Evolutionary conservation across 2,113 vertebrate genomes (phyloP).

Genomic region (Nipponia nippon): DNA sequence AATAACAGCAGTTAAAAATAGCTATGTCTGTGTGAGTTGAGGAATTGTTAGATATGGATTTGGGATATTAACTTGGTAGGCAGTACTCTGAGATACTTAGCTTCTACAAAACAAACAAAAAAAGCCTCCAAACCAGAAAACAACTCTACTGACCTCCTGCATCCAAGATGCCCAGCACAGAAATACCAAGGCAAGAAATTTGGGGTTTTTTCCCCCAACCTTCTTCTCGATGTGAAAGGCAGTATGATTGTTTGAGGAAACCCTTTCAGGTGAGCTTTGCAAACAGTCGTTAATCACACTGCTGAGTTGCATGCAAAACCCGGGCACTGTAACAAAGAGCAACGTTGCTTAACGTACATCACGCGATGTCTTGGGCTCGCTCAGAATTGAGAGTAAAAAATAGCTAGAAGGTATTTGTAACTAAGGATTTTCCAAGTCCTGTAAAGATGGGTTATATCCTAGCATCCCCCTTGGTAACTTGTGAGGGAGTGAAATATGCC

Average conservation of each 20-base stretch:
- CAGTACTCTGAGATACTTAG: neutral
- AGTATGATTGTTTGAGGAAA: rapidly evolving
- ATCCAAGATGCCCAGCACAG: too few species aligned
- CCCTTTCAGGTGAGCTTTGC: neutral
- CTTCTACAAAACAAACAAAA: neutral
- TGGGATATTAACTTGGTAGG: neutral
- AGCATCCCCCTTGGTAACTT: neutral
- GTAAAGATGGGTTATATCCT: rapidly evolving
- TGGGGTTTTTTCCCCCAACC: rapidly evolving
- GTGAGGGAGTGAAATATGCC: rapidly evolving
- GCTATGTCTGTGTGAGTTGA: neutral
- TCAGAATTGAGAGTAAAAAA: neutral
- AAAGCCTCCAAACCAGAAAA: neutral
- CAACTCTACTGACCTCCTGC: too few species aligned
- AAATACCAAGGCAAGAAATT: neutral
- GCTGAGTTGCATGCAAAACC: rapidly evolving
- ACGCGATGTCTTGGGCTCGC: rapidly evolving
- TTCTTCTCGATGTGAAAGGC: neutral
- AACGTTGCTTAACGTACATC: rapidly evolving
- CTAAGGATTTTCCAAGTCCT: neutral
- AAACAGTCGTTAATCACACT: rapidly evolving
- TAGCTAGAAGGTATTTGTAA: neutral
- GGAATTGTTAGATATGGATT: neutral
- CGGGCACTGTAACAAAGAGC: rapidly evolving
- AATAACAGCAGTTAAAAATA: neutral